Base-by-base conservation (phyloP, 2,888 invertebrate species). In the Caenorhabditis sp. region DNA sequence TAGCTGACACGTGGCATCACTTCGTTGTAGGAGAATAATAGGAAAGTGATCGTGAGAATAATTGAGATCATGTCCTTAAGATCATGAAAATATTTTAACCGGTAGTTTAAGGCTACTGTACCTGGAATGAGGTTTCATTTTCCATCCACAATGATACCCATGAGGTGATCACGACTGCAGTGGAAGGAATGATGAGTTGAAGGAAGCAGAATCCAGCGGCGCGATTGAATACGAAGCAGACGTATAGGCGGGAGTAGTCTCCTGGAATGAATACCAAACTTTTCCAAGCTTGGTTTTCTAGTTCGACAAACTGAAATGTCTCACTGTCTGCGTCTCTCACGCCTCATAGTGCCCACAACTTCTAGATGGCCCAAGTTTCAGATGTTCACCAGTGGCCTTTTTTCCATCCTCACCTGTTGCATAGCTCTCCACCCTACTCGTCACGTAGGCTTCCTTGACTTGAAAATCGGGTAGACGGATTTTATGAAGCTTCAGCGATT, bases 91-190 rank as follows among this genome's bases (percentile, higher is more conserved):
- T 10, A 41, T 56, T 35, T 44, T 44, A 16, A 26, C 51, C n/a
- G n/a, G n/a, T n/a, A n/a, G n/a, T n/a, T n/a, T n/a, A n/a, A n/a
- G 22, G 1, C 14, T 28, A 14, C 3, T 16, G 8, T 28, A 85
- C 88, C 83, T 86, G 86, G 61, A 89, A 90, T 14, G 84, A 72
- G 0, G 89, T 89, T 66, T 92, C 92, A 73, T 89, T 91, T 64
- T 92, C 92, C 91, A 92, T 91, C 92, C 92, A 92, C 56, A 92
- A 81, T n/a, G 91, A 91, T 14, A 92, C 91, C 92, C 92, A 92
- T 0, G 90, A 88, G n/a, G 91, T 90, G 61, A 92, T 90, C 10
- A 92, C 92, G 7, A 92, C 92, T 0, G 92, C 91, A 12, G 92
- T 91, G 6, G 91, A 90, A 1, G 92, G 92, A 54, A 92, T 90